These are phyloP conservation scores for Scolopax rusticola DNA, from an alignment of 2,797 vertebrate genomes.

Conservation along the genomic window DNA sequence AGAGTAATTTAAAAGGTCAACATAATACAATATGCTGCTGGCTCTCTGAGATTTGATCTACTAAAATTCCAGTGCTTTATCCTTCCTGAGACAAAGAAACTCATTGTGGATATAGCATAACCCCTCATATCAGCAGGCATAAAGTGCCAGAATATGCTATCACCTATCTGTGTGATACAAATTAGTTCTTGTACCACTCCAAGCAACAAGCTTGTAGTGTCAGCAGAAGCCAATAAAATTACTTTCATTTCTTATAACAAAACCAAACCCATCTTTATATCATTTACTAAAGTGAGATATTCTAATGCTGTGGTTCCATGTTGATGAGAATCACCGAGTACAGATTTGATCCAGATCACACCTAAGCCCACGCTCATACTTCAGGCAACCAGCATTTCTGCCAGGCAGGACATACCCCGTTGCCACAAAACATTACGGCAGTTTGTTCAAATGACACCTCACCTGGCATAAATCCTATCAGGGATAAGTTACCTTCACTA, in stretches of 20 bases:
- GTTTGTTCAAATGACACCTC: background rate
- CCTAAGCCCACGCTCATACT: background rate
- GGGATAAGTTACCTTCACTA: background rate
- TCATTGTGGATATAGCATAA: background rate
- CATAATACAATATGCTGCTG: background rate
- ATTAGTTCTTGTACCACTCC: background rate
- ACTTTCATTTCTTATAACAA: background rate
- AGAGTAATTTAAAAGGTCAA: slow-evolving; percentile 56
- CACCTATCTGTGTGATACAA: background rate
- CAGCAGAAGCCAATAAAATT: background rate
- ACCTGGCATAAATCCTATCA: background rate
- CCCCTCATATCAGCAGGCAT: background rate
- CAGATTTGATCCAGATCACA: background rate
- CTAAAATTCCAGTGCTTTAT: background rate
- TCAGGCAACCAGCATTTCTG: background rate
- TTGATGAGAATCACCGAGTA: background rate
- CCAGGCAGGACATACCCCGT: background rate
- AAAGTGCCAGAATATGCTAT: background rate
- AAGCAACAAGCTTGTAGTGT: background rate
- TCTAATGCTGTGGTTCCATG: background rate
- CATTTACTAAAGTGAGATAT: background rate
- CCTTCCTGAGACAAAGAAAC: background rate
- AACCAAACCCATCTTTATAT: background rate
- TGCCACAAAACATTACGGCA: background rate
- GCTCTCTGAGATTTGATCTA: background rate